phyloP scores from a whole-genome alignment of 2,113 vertebrate genomes.

The Willisornis vidua region DNA sequence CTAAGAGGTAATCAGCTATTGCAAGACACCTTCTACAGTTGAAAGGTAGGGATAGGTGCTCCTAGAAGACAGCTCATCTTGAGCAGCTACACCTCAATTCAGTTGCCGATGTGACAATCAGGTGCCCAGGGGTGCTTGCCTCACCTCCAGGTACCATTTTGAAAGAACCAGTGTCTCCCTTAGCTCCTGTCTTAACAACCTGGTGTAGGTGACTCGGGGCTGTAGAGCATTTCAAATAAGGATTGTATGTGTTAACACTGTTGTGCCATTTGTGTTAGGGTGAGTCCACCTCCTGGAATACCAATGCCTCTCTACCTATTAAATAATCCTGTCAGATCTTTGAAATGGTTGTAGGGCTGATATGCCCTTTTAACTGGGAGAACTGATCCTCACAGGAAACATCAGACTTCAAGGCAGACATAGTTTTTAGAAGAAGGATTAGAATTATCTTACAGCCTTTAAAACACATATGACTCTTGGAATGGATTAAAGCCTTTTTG shows the following conservation, averaged over 20 bases:
- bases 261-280: not conserved
- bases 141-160: not conserved
- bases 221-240: not conserved
- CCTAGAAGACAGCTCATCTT: not conserved
- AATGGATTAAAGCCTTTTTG: not conserved
- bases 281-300: not conserved
- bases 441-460: not conserved
- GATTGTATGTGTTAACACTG: not conserved
- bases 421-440: not conserved
- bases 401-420: not conserved
- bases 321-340: not conserved
- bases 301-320: not conserved
- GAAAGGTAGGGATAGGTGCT: not conserved
- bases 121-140: not conserved
- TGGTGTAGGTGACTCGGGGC: not conserved
- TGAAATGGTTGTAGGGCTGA: not conserved
- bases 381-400: not conserved
- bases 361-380: not conserved
- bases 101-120: not conserved
- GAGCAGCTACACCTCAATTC: not conserved
- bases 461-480: not conserved
- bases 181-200: not conserved
- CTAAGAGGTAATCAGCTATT: not conserved
- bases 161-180: not conserved
- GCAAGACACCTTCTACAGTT: not conserved